A percentile compares a stretch with the other conserved stretches of the same genome.
These are phyloP conservation scores for Pimpla rufipes DNA, from an alignment of 2,888 invertebrate genomes.

Conservation along the genomic window DNA sequence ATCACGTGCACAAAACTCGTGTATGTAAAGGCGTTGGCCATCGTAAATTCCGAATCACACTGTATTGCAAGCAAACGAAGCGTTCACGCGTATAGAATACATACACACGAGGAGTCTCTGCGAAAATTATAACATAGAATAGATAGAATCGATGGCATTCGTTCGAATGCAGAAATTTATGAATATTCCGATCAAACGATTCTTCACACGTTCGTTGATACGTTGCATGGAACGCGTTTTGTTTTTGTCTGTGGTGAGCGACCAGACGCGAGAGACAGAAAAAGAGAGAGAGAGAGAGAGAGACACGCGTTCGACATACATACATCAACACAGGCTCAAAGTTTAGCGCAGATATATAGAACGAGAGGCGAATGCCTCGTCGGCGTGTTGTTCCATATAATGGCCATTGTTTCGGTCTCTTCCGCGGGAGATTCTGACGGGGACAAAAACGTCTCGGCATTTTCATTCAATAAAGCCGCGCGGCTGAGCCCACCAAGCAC, in stretches of 20 bases:
- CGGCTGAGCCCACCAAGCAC: constrained; percentile 5
- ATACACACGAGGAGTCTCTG: neutral
- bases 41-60: neutral
- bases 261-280: neutral
- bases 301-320: constrained; percentile 12
- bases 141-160: neutral
- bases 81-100: neutral
- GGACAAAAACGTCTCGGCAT: constrained; percentile 80
- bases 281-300: no score
- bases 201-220: constrained; percentile 23
- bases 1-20: constrained; percentile 20
- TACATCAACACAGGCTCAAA: constrained; percentile 16
- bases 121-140: constrained; percentile 17
- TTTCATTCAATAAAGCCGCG: constrained; percentile 81
- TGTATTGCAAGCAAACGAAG: neutral
- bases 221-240: neutral
- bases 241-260: neutral
- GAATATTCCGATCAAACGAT: constrained; percentile 19
- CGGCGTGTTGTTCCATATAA: constrained; percentile 78
- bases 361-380: constrained; percentile 59
- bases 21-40: neutral
- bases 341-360: constrained; percentile 28
- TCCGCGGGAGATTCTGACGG: constrained; percentile 77
- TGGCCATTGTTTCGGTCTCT: constrained; percentile 80
- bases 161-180: constrained; percentile 20